Evolutionary conservation across 2,888 invertebrate species (phyloP), one percentile per base, ranked within the genome.

Genomic region (Gari tellinella): DNA sequence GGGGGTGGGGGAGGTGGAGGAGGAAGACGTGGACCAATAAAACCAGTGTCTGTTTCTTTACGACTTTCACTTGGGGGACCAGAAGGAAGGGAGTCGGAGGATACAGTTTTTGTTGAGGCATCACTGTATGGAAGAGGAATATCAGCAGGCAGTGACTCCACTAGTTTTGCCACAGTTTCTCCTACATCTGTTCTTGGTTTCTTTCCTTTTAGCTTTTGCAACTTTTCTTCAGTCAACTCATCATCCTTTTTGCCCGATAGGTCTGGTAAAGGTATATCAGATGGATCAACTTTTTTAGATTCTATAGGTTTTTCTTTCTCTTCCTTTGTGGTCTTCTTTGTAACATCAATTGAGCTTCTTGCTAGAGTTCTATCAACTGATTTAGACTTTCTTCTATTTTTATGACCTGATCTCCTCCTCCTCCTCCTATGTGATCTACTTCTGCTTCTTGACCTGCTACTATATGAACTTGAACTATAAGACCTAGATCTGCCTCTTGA

Each of bases 191-290:
- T 69, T 56, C 75, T 65, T n/a, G 69, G 73, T 49, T 78, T 84
- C 61, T 85, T 86, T 21, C 82, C 86, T 68, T 82, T 84, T 26
- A 81, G 63, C 67, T 84, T 86, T 21, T 73, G 56, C 4, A 83
- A 60, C 49, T 76, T 76, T 58, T 84, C 80, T 52, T 80, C 72
- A 5, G 76, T 56, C 56, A 72, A 74, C 62, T 80, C 83, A 62
- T 82, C 81, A 43, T 80, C 82, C 46, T 77, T 73, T 56, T 81
- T 78, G 49, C 75, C 74, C 40, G 78, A 75, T 25, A 83, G 62
- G 49, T 83, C 82, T 38, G 88, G 88, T 8, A 88, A 60, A 25
- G 88, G 88, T 41, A 88, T 88, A 69, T 87, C 86, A 37, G 82
- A 72, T 2, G 87, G 85, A 62, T 86, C 83, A 51, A 77, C 73